Percentiles rank a stretch among this genome's conserved stretches.
Conservation (phyloP, 2,113 vertebrate genomes). For the Manacus vitellinus region DNA sequence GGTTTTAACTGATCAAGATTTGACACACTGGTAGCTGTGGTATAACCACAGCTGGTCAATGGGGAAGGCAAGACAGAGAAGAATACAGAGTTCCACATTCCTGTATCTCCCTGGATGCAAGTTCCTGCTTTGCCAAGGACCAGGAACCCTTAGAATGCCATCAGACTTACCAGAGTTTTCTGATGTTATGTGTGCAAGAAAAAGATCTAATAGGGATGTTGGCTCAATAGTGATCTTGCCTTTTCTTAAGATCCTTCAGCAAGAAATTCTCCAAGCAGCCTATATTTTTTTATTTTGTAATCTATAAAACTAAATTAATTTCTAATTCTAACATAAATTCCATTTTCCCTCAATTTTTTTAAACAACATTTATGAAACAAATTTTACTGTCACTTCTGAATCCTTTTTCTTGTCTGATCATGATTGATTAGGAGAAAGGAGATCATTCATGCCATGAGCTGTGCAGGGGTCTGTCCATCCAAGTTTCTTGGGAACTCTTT, state of each 20-base stretch:
- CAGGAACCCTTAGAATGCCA: background rate
- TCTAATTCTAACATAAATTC: background rate
- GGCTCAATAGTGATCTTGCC: background rate
- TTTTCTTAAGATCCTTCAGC: background rate
- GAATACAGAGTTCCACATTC: background rate
- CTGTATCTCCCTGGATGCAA: background rate
- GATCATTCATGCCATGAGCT: background rate
- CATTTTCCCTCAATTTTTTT: accelerated
- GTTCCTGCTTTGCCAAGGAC: background rate
- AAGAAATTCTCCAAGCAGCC: background rate
- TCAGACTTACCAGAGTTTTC: background rate
- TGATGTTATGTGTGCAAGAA: background rate
- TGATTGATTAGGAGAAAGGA: background rate
- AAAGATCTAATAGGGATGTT: background rate
- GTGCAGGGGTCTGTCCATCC: background rate
- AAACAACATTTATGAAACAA: background rate
- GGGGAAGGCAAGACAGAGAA: background rate
- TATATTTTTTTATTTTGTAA: background rate
- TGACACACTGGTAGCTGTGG: background rate
- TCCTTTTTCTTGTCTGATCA: background rate
- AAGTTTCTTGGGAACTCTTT: background rate
- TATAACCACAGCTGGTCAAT: background rate
- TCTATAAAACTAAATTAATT: background rate
- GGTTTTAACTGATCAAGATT: accelerated
- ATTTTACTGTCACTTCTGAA: background rate